Evolutionary conservation across 2,113 vertebrate species (phyloP), one percentile per base, ranked within the genome.

Genomic region (Salvator merianae): DNA sequence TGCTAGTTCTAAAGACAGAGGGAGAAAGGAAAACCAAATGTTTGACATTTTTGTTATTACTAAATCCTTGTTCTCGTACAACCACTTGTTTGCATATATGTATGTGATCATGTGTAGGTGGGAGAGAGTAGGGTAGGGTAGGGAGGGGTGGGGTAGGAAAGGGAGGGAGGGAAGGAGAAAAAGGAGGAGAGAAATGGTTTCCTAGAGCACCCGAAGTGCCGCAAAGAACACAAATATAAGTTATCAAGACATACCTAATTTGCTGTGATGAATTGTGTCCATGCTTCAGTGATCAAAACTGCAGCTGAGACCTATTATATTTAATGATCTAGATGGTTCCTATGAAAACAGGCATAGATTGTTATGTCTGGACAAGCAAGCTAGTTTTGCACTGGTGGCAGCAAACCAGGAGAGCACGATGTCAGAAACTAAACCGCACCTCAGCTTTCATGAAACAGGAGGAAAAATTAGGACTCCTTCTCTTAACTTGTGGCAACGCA

Each of bases 271-370:
- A 95, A 96, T 95, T 94, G 93, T 89, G 89, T 93, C 95, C 93
- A 96, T 84, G 96, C 93, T 89, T 94, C 94, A 92, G 91, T 80
- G 93, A 96, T 90, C 95, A 94, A 95, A 95, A 94, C 94, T 90
- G 93, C 96, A 96, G 96, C 96, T 96, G 96, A 97, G 96, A 95
- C 95, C 88, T 92, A 96, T 96, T 95, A 95, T 90, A 93, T 93
- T 96, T 96, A 96, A 97, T 94, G 92, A 95, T 94, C 75, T 87
- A 88, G 82, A 93, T 53, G 73, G 94, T 94, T 93, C 94, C 95
- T 89, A 89, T 86, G 89, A 95, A 95, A 95, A 95, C 94, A 94
- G 92, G 93, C 88, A 93, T 92, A 93, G 86, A 94, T 87, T 71
- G 88, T 87, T 94, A 88, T 84, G 86, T 91, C 90, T 92, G 82